A percentile compares a stretch with the other conserved stretches of the same genome.
These are phyloP conservation scores for Clarias batrachus DNA, from an alignment of 2,113 vertebrate genomes.

Conservation along the genomic window DNA sequence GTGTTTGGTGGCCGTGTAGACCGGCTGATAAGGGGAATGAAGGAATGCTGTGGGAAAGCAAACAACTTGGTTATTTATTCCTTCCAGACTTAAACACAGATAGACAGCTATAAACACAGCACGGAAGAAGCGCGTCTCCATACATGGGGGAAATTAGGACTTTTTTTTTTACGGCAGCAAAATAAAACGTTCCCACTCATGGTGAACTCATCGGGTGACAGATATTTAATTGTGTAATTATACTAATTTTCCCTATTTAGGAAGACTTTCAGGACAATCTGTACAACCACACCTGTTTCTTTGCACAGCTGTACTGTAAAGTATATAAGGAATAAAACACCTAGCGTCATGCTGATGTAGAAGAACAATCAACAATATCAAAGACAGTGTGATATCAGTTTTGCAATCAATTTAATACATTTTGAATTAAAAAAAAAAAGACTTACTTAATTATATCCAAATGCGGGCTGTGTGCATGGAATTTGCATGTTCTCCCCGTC, in stretches of 20 bases:
- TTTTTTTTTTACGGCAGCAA: too few relatives aligned
- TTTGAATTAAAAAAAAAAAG: too few relatives aligned
- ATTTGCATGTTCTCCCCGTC: too few relatives aligned
- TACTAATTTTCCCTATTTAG: too few relatives aligned
- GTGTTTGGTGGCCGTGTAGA: conserved; percentile 95
- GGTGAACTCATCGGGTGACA: too few relatives aligned
- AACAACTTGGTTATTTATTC: background rate
- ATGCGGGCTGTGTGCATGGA: too few relatives aligned
- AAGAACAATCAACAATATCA: background rate
- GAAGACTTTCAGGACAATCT: too few relatives aligned
- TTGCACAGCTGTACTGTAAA: background rate
- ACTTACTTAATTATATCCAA: too few relatives aligned
- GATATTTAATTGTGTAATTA: too few relatives aligned
- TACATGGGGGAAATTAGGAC: too few relatives aligned
- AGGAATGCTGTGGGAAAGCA: conserved; percentile 78
- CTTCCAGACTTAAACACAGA: background rate
- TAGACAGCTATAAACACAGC: background rate
- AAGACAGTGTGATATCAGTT: background rate
- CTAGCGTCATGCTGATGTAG: background rate
- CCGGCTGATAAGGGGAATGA: conserved; percentile 88
- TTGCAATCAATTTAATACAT: too few relatives aligned
- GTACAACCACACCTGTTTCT: background rate
- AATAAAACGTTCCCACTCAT: too few relatives aligned
- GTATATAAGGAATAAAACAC: background rate
- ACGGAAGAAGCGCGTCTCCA: background rate